A percentile compares a stretch with the other conserved stretches of the same genome.
Conservation (phyloP, 2,113 vertebrate species). For the Osmerus mordax region DNA sequence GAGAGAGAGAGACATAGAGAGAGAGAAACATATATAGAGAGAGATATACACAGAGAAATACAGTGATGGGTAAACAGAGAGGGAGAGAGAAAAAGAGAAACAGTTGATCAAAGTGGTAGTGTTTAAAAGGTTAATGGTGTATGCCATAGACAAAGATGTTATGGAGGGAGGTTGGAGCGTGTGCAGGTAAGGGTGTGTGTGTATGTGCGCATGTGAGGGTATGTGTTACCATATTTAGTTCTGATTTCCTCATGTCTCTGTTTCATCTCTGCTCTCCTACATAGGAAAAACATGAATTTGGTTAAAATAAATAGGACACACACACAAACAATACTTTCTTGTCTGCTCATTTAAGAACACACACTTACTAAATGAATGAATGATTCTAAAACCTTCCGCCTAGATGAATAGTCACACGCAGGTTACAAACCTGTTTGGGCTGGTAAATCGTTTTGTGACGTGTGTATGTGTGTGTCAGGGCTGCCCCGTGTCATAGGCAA, state of each 20-base stretch:
- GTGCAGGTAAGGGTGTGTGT: not conserved
- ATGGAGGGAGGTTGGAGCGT: too few species aligned
- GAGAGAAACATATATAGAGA: conserved; percentile 4
- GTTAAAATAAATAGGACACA: not conserved
- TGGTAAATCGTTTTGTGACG: conserved; percentile 21
- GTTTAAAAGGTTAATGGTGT: too few species aligned
- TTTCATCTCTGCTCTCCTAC: conserved; percentile 88
- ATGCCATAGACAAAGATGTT: too few species aligned
- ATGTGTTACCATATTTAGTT: conserved; percentile 87
- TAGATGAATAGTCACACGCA: not conserved
- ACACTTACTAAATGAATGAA: conserved; percentile 2
- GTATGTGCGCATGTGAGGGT: not conserved
- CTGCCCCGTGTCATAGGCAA: too few species aligned
- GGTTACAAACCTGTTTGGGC: conserved; percentile 44
- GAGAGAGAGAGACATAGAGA: conserved; percentile 32
- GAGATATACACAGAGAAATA: too few species aligned
- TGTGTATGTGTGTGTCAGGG: not conserved
- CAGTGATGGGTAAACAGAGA: too few species aligned
- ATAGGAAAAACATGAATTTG: conserved; percentile 28
- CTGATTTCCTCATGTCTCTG: conserved; percentile 90
- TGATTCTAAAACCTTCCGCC: not conserved
- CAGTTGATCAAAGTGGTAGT: too few species aligned
- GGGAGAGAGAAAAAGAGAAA: too few species aligned
- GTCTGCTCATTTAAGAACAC: conserved; percentile 9
- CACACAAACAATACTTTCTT: not conserved